Conservation (phyloP, 2,888 invertebrate genomes). For the Orchesella flavescens region DNA sequence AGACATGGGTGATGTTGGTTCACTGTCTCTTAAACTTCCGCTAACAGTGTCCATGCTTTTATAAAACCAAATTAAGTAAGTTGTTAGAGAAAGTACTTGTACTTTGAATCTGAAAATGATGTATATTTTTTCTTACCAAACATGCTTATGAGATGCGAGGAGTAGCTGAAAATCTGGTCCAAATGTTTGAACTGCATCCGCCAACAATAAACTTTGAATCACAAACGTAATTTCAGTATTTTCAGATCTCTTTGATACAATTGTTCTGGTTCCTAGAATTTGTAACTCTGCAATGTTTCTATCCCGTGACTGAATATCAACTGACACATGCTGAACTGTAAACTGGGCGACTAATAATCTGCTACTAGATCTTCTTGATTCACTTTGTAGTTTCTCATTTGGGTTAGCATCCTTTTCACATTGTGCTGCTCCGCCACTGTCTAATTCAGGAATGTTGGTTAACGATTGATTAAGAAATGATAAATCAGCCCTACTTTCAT, state of each 20-base stretch:
- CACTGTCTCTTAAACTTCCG: constrained; percentile 92
- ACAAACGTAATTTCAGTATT: constrained; percentile 87
- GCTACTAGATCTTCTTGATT: constrained; percentile 26
- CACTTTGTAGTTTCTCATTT: constrained; percentile 4
- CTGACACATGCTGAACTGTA: constrained; percentile 74
- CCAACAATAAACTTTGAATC: constrained; percentile 92
- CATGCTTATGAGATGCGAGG: constrained; percentile 94
- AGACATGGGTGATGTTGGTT: constrained; percentile 90
- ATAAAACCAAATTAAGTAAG: neutral
- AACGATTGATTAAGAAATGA: constrained; percentile 67
- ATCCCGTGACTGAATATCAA: constrained; percentile 86
- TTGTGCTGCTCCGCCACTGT: constrained; percentile 15
- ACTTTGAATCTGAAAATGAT: no score
- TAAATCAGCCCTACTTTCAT: constrained; percentile 38
- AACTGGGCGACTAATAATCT: constrained; percentile 75
- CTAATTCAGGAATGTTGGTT: constrained; percentile 55
- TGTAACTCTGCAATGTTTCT: constrained; percentile 94
- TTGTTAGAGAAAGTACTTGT: no score
- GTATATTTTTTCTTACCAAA: constrained; percentile 79
- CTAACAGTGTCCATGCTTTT: constrained; percentile 92
- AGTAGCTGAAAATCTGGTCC: constrained; percentile 96
- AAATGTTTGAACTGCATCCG: constrained; percentile 95
- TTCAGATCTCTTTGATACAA: constrained; percentile 82
- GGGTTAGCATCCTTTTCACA: neutral
- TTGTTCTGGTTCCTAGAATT: constrained; percentile 88